These are phyloP conservation scores for Aegithalos caudatus DNA, from an alignment of 2,113 vertebrate genomes.

Conservation along the genomic window DNA sequence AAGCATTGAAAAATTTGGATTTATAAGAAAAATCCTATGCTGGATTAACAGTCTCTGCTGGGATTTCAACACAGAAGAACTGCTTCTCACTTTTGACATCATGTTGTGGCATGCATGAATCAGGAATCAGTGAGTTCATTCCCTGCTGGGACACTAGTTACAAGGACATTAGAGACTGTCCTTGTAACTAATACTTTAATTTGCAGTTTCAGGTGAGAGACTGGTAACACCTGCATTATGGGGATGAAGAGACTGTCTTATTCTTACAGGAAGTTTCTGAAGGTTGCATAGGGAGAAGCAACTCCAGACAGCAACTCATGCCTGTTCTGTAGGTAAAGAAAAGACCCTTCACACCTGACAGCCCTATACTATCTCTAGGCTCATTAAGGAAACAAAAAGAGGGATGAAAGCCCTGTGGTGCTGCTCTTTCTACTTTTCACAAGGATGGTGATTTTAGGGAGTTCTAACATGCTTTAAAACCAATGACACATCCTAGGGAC, in stretches of 20 bases:
- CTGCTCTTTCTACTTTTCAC: not conserved
- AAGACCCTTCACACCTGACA: not conserved
- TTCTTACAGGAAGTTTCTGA: not conserved
- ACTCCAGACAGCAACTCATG: not conserved
- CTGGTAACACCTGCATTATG: not conserved
- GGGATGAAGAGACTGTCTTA: not conserved
- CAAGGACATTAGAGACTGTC: not conserved
- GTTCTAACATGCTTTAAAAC: not conserved
- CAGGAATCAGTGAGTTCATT: not conserved
- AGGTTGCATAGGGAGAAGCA: not conserved
- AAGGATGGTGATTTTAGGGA: not conserved
- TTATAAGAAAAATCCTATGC: not conserved
- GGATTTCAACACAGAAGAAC: not conserved
- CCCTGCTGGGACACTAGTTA: not conserved
- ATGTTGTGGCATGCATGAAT: not conserved
- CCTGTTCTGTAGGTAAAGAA: not conserved
- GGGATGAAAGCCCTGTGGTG: not conserved
- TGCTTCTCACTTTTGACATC: not conserved
- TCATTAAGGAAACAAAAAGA: not conserved
- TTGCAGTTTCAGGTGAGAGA: not conserved
- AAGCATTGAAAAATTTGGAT: not conserved
- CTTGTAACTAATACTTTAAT: not conserved
- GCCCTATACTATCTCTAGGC: not conserved
- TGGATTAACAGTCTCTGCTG: not conserved
- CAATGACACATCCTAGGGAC: not conserved